Evolutionary conservation across 23 tunicate genomes (phyloP).

Genomic region (Ascidia mentula): DNA sequence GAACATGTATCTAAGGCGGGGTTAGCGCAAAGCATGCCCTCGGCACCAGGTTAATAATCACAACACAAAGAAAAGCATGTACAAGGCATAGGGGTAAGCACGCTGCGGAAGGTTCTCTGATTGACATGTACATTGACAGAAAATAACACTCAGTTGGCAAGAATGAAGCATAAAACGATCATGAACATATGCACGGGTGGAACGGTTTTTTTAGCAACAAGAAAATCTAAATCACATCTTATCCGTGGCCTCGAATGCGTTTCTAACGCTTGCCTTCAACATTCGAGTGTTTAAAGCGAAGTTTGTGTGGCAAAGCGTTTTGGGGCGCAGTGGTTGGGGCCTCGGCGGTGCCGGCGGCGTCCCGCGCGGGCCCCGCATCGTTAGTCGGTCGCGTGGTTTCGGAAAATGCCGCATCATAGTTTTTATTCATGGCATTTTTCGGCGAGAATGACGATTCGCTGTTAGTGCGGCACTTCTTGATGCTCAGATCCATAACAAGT

Average conservation of each 20-base stretch:
- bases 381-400: too few relatives aligned
- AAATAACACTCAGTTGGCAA: constrained; percentile 2
- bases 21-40: not conserved
- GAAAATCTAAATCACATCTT: not conserved
- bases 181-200: not conserved
- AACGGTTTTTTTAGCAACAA: not conserved
- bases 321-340: not conserved
- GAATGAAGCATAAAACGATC: not conserved
- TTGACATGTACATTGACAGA: not conserved
- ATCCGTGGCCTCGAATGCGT: not conserved
- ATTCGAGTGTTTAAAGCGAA: not conserved
- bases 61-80: not conserved
- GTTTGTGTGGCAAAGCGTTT: not conserved
- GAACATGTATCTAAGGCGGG: not conserved
- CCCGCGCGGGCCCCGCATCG: too few relatives aligned
- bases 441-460: too few relatives aligned
- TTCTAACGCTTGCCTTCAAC: not conserved
- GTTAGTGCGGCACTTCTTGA: too few relatives aligned
- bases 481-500: too few relatives aligned
- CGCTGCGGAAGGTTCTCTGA: not conserved
- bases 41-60: not conserved
- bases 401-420: too few relatives aligned
- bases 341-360: too few relatives aligned
- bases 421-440: too few relatives aligned
- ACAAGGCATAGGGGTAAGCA: not conserved